Conservation (phyloP, 2,888 invertebrate genomes). For the Troides helena region DNA sequence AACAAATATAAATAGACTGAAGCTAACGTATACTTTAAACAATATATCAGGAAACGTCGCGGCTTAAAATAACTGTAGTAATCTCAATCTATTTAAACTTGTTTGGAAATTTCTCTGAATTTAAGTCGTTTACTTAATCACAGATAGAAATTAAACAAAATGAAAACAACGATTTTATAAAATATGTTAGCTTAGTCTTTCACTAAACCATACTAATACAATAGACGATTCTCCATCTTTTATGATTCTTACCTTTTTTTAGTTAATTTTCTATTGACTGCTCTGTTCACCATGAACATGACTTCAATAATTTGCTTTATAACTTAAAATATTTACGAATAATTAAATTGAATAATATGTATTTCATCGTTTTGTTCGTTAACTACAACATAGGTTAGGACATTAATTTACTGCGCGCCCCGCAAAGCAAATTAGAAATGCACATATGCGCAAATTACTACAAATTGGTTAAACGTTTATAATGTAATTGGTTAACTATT, state of each 20-base stretch:
- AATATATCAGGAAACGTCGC: neutral
- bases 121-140: too few relatives aligned
- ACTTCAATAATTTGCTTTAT: neutral
- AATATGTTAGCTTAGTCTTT: too few relatives aligned
- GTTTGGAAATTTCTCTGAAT: neutral
- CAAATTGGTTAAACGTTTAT: neutral
- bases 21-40: neutral
- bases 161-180: too few relatives aligned
- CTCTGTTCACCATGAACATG: neutral
- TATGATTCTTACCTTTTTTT: neutral
- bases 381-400: constrained; percentile 1
- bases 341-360: neutral
- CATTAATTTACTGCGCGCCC: neutral
- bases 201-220: too few relatives aligned
- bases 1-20: neutral
- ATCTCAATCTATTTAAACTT: neutral
- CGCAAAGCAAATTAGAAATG: constrained; percentile 1
- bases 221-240: too few relatives aligned
- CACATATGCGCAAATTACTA: neutral
- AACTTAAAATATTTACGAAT: neutral
- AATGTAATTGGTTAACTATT: neutral
- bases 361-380: neutral
- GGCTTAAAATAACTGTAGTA: neutral
- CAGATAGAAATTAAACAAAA: too few relatives aligned
- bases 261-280: neutral